Evolutionary conservation across 2,797 vertebrate genomes (phyloP).

Genomic region (Acanthurus lineatus): DNA sequence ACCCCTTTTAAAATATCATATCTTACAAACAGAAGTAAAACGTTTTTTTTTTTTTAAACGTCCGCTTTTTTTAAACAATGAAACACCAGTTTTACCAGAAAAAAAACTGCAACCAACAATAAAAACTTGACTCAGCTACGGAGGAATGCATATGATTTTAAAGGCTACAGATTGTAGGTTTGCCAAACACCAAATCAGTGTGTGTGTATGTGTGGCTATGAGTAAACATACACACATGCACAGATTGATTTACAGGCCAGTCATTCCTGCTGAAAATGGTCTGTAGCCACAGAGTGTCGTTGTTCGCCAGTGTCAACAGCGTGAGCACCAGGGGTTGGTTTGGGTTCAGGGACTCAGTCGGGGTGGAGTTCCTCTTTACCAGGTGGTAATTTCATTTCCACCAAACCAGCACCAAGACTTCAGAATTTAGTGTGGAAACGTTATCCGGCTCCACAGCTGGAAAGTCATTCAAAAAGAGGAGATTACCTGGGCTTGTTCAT

Average conservation of each 20-base stretch:
- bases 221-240: slow-evolving; percentile 74
- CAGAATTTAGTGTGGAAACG: slow-evolving; percentile 63
- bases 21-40: slow-evolving; percentile 74
- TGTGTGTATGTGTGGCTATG: slow-evolving; percentile 65
- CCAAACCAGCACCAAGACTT: slow-evolving; percentile 83
- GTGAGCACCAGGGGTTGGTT: slow-evolving; percentile 88
- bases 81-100: slow-evolving; percentile 88
- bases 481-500: slow-evolving; percentile 86
- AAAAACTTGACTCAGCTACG: slow-evolving; percentile 88
- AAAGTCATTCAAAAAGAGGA: slow-evolving; percentile 75
- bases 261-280: slow-evolving; percentile 93
- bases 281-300: slow-evolving; percentile 89
- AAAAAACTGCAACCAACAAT: slow-evolving; percentile 86
- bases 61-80: slow-evolving; percentile 73
- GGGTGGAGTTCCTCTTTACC: slow-evolving; percentile 74
- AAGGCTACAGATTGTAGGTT: slow-evolving; percentile 90
- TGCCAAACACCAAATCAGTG: slow-evolving; percentile 79
- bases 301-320: slow-evolving; percentile 88
- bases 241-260: slow-evolving; percentile 87
- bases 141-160: slow-evolving; percentile 96
- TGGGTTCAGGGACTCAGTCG: slow-evolving; percentile 42
- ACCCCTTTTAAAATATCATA: slow-evolving; percentile 69
- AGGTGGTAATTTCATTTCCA: slow-evolving; percentile 69
- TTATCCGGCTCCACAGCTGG: slow-evolving; percentile 76
- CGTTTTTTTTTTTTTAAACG: slow-evolving; percentile 57